These are phyloP conservation scores for Neofelis nebulosa DNA, from an alignment of 2,113 vertebrate species.

Conservation along the genomic window DNA sequence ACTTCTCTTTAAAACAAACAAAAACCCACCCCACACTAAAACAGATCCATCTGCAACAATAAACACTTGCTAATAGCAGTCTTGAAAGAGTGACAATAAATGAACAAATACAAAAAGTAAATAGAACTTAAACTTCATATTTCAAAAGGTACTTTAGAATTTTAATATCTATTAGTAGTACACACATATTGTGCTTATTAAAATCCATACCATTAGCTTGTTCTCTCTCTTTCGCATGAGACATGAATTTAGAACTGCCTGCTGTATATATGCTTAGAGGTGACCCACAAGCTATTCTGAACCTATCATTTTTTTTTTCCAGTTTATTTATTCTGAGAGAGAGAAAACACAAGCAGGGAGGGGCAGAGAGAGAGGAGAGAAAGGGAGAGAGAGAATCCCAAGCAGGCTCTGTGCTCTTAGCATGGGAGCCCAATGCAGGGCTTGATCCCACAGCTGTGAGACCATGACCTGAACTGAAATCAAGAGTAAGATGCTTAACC, in stretches of 20 bases:
- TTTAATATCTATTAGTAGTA: neutral
- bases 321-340: too few relatives aligned
- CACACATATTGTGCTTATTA: neutral
- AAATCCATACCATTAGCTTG: neutral
- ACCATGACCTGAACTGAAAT: too few relatives aligned
- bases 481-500: too few relatives aligned
- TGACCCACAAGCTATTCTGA: neutral
- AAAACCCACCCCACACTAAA: neutral
- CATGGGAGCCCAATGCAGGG: too few relatives aligned
- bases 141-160: conserved; percentile 15
- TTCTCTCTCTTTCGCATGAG: neutral
- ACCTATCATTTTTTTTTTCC: neutral
- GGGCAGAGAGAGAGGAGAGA: too few relatives aligned
- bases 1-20: neutral
- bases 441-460: too few relatives aligned
- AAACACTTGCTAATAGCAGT: neutral
- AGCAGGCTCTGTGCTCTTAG: too few relatives aligned
- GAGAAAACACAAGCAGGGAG: too few relatives aligned
- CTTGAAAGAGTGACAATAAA: conserved; percentile 31
- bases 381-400: too few relatives aligned
- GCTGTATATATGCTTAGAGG: neutral
- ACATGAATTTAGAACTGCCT: neutral
- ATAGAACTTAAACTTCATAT: conserved; percentile 5
- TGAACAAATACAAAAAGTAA: neutral
- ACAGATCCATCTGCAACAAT: conserved; percentile 24